A percentile compares a stretch with the other conserved stretches of the same genome.
Evolutionary conservation across 1,140 invertebrate species (phyloP).

Genomic region (Lepidurus couesii): DNA sequence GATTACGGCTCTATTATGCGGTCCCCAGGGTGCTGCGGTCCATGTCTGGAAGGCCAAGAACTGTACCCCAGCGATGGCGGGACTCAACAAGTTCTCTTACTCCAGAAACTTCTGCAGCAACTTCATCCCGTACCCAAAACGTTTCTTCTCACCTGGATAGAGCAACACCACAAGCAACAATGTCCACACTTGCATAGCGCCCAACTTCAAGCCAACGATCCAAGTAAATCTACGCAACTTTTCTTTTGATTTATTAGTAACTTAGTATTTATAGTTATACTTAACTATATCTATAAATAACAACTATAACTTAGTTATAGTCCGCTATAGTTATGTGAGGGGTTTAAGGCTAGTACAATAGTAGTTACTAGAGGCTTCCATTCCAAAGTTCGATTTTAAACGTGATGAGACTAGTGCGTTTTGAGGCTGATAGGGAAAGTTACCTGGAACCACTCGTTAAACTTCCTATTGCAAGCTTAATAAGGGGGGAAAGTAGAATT

Average conservation of each 20-base stretch:
- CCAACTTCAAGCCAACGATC: constrained; percentile 8
- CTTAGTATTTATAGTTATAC: too few species aligned
- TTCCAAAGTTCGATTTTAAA: too few species aligned
- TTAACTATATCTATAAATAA: too few species aligned
- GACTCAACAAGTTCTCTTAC: neutral
- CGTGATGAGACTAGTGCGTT: too few species aligned
- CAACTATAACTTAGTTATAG: too few species aligned
- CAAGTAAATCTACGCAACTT: neutral
- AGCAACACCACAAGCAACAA: neutral
- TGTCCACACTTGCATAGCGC: neutral
- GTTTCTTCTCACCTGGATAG: neutral
- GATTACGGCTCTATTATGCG: neutral
- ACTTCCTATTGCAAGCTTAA: neutral
- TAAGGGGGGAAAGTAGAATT: constrained; percentile 6
- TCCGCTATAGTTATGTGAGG: too few species aligned
- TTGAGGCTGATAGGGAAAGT: neutral
- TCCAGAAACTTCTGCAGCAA: neutral
- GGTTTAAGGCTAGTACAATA: too few species aligned
- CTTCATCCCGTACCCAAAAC: constrained; percentile 7
- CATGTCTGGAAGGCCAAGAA: neutral
- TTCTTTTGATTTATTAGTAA: neutral
- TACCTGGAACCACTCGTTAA: neutral
- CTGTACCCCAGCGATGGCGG: neutral
- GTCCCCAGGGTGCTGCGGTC: neutral
- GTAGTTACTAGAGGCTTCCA: too few species aligned